Conservation (phyloP, 1,140 invertebrate genomes). For the Drosophila punjabiensis region DNA sequence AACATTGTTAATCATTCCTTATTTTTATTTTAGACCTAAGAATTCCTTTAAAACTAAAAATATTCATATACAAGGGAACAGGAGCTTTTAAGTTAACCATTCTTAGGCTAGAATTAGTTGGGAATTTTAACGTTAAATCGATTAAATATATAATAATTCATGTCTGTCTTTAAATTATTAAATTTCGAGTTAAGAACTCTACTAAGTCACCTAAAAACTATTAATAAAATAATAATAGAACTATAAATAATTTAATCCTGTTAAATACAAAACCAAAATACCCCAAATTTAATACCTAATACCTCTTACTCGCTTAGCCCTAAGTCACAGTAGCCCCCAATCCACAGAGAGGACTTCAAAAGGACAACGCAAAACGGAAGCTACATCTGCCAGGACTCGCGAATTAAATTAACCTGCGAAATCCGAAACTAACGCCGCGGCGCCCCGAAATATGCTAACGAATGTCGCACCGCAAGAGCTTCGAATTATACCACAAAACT, state of each 20-base stretch:
- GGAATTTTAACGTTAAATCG: background rate
- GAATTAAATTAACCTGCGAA: constrained; percentile 37
- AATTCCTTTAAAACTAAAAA: too few species aligned
- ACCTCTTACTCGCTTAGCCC: constrained; percentile 30
- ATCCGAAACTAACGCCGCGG: constrained; percentile 36
- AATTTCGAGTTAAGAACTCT: background rate
- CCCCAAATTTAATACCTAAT: background rate
- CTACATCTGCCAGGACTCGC: background rate
- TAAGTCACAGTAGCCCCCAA: constrained; percentile 17
- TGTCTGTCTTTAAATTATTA: background rate
- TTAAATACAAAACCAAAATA: background rate
- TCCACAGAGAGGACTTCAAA: constrained; percentile 11
- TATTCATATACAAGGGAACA: too few species aligned
- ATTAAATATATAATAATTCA: background rate
- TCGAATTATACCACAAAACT: constrained; percentile 58
- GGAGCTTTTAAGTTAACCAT: too few species aligned
- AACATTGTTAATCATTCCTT: too few species aligned
- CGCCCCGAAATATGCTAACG: constrained; percentile 56
- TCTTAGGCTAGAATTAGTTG: background rate
- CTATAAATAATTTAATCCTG: too few species aligned
- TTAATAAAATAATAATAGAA: too few species aligned
- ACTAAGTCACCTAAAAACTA: too few species aligned
- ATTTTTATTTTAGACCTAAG: too few species aligned
- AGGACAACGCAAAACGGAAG: background rate
- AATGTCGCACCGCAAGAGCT: constrained; percentile 36